Conservation (phyloP, 2,113 vertebrate species). For the Galbula dea region DNA sequence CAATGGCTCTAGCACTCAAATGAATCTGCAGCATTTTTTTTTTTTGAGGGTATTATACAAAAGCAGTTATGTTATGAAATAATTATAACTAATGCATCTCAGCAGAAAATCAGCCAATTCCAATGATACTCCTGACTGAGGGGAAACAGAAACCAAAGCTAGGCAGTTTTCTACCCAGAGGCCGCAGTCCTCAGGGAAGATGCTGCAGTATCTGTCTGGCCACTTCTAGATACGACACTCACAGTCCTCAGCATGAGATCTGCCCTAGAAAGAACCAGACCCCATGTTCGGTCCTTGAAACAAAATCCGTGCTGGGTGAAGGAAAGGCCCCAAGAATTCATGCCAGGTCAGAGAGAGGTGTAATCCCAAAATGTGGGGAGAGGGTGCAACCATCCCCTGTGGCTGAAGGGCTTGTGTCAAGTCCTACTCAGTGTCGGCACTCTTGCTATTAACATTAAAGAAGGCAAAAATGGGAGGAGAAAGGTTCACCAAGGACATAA, state of each 20-base stretch:
- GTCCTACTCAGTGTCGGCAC: neutral
- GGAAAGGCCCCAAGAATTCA: neutral
- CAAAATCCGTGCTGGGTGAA: neutral
- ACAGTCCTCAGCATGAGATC: neutral
- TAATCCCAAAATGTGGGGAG: neutral
- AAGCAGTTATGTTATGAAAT: conserved; percentile 55
- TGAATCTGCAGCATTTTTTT: conserved; percentile 49
- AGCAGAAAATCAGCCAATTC: conserved; percentile 25
- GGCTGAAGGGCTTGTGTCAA: neutral
- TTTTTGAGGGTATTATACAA: conserved; percentile 51
- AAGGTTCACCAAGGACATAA: neutral
- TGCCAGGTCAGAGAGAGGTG: neutral
- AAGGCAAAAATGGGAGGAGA: neutral
- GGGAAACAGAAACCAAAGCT: conserved; percentile 31
- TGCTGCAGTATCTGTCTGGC: neutral
- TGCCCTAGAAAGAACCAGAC: neutral
- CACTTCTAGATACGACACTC: neutral
- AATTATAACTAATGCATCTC: conserved; percentile 42
- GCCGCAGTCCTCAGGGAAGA: neutral
- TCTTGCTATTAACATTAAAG: neutral
- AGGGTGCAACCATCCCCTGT: neutral
- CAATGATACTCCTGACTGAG: conserved; percentile 10
- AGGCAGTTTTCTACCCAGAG: neutral
- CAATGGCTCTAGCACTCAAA: conserved; percentile 14
- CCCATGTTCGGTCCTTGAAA: neutral